Percentiles rank a stretch among this genome's conserved stretches.
Evolutionary conservation across 2,113 vertebrate genomes (phyloP).

Genomic region (Numida meleagris): DNA sequence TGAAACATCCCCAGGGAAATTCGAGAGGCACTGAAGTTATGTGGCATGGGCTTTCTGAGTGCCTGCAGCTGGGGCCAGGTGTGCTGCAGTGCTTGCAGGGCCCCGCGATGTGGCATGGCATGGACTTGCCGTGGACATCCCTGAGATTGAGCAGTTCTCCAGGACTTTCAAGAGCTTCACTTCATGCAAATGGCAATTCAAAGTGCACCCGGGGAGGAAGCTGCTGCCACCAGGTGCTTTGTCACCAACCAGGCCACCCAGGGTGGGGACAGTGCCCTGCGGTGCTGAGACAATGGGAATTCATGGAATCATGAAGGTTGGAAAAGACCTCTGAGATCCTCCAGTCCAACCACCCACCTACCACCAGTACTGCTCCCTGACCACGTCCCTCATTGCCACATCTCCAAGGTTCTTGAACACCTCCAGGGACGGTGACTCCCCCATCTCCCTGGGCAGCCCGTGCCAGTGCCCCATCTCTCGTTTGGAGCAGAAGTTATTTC

Average conservation of each 20-base stretch:
- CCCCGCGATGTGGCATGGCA: fast-evolving
- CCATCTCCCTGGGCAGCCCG: too few relatives aligned
- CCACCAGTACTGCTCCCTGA: too few relatives aligned
- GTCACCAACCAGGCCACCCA: fast-evolving
- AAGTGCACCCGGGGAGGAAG: background rate
- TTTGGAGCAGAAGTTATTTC: too few relatives aligned
- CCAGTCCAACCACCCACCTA: too few relatives aligned
- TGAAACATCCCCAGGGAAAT: background rate
- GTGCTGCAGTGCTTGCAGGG: background rate
- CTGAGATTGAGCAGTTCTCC: background rate
- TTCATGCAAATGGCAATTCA: background rate
- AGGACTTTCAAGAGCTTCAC: background rate
- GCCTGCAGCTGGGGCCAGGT: background rate
- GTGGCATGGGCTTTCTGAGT: background rate
- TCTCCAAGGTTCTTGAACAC: too few relatives aligned
- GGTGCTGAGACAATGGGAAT: background rate
- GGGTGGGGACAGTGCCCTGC: background rate
- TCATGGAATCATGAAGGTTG: too few relatives aligned
- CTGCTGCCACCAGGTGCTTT: background rate
- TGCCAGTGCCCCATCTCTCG: too few relatives aligned
- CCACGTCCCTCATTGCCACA: too few relatives aligned
- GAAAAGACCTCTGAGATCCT: too few relatives aligned
- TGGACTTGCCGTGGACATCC: background rate
- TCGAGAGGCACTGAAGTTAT: background rate
- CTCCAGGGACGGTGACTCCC: too few relatives aligned